Evolutionary conservation across 2,888 invertebrate species (phyloP).

Genomic region (Caenorhabditis wallacei): DNA sequence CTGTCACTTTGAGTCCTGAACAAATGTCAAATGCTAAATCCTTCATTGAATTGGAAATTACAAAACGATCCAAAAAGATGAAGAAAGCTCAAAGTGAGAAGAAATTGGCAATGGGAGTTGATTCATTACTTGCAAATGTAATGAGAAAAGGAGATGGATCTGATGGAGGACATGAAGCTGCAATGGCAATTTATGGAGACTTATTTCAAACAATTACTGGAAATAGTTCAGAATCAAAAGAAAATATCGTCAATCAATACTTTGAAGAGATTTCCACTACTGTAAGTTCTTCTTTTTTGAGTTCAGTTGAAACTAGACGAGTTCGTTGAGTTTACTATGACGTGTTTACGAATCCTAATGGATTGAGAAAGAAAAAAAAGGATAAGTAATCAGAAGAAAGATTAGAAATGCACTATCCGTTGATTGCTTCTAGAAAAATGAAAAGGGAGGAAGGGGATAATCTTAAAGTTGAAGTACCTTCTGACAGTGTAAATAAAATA

Average conservation of each 20-base stretch:
- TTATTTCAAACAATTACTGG: constrained; percentile 53
- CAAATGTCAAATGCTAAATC: constrained; percentile 73
- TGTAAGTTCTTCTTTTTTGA: constrained; percentile 59
- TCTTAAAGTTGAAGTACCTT: background rate
- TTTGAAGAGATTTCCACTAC: constrained; percentile 68
- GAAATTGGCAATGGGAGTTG: constrained; percentile 71
- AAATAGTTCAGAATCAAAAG: constrained; percentile 39
- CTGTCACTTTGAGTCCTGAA: constrained; percentile 70
- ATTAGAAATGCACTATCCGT: constrained; percentile 28
- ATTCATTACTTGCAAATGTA: constrained; percentile 76
- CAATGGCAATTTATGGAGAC: constrained; percentile 54
- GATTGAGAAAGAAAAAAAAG: background rate
- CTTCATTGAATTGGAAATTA: constrained; percentile 70
- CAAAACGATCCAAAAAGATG: constrained; percentile 19
- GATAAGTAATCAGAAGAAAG: constrained; percentile 13
- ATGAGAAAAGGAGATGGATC: constrained; percentile 59
- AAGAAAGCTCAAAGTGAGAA: constrained; percentile 57
- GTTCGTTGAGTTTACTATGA: constrained; percentile 1
- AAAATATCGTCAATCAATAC: constrained; percentile 65
- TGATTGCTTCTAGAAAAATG: constrained; percentile 10
- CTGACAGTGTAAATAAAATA: constrained; percentile 3
- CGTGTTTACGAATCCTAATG: constrained; percentile 10
- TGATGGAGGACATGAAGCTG: constrained; percentile 20
- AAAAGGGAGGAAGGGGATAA: constrained; percentile 4
- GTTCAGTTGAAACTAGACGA: background rate